Conservation (phyloP, 2,797 vertebrate species). For the Mus spretus region DNA sequence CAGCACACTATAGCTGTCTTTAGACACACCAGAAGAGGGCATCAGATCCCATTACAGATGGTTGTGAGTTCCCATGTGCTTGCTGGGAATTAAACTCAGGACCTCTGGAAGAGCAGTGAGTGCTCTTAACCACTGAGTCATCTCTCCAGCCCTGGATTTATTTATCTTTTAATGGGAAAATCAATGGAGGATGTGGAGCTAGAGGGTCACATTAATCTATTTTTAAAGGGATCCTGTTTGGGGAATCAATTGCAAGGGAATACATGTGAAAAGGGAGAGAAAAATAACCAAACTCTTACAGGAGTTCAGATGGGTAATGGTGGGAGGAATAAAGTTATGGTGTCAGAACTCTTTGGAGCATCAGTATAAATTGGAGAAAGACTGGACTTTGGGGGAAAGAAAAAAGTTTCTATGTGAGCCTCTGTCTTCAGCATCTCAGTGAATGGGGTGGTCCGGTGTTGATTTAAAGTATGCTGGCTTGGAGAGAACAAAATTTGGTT, state of each 20-base stretch:
- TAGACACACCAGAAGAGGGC: no score
- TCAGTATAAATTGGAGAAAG: not conserved
- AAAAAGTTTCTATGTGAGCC: not conserved
- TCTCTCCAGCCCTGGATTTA: not conserved
- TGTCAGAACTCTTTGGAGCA: not conserved
- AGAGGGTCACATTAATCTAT: not conserved
- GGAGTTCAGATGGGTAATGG: not conserved
- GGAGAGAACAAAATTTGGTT: not conserved
- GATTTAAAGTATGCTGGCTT: not conserved
- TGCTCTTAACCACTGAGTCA: not conserved
- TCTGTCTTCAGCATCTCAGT: not conserved
- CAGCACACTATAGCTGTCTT: no score
- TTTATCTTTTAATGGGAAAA: not conserved
- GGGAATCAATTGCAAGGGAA: not conserved
- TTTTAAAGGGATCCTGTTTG: not conserved
- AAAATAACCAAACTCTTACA: slow-evolving; percentile 1
- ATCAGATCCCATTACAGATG: no score
- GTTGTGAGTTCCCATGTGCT: not conserved
- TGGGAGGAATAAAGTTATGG: not conserved
- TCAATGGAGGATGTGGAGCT: not conserved
- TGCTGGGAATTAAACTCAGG: not conserved
- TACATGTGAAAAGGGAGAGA: not conserved
- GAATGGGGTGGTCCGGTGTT: not conserved
- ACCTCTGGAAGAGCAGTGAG: not conserved
- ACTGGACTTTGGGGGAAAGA: not conserved